phyloP scores from a whole-genome alignment of 1,140 invertebrate species.

The Formica selysi region DNA sequence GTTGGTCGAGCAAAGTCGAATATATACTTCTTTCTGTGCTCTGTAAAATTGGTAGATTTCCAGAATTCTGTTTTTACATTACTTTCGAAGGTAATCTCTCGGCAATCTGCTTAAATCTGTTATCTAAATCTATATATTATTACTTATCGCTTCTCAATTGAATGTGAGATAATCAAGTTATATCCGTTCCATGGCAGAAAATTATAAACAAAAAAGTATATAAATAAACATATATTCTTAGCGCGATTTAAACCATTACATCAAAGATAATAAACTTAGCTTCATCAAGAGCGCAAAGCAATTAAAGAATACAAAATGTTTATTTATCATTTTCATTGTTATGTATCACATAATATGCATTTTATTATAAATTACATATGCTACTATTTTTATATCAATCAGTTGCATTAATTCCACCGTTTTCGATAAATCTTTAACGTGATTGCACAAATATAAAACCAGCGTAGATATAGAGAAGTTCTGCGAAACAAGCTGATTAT shows the following conservation, averaged over 20 bases:
- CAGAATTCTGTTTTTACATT: constrained; percentile 43
- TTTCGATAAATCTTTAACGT: not conserved
- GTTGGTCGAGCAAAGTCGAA: constrained; percentile 15
- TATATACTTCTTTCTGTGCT: constrained; percentile 14
- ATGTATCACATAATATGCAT: not conserved
- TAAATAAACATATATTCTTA: constrained; percentile 16
- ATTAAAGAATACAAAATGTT: not conserved
- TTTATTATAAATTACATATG: not conserved
- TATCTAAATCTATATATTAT: constrained; percentile 37
- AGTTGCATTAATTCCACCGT: not conserved
- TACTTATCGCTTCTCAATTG: constrained; percentile 46
- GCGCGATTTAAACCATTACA: constrained; percentile 9
- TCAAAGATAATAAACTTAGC: constrained; percentile 2
- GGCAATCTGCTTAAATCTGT: constrained; percentile 50
- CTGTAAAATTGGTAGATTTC: constrained; percentile 65
- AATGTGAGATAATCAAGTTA: constrained; percentile 44
- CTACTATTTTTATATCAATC: not conserved
- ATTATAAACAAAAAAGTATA: constrained; percentile 3
- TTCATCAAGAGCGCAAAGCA: not conserved
- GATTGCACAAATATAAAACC: not conserved
- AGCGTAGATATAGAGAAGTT: not conserved
- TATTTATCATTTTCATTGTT: not conserved
- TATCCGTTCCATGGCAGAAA: constrained; percentile 24
- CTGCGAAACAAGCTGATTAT: constrained; percentile 32
- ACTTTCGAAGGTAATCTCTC: constrained; percentile 42